These are phyloP conservation scores for Burhinus oedicnemus DNA, from an alignment of 2,113 vertebrate genomes.

Conservation along the genomic window DNA sequence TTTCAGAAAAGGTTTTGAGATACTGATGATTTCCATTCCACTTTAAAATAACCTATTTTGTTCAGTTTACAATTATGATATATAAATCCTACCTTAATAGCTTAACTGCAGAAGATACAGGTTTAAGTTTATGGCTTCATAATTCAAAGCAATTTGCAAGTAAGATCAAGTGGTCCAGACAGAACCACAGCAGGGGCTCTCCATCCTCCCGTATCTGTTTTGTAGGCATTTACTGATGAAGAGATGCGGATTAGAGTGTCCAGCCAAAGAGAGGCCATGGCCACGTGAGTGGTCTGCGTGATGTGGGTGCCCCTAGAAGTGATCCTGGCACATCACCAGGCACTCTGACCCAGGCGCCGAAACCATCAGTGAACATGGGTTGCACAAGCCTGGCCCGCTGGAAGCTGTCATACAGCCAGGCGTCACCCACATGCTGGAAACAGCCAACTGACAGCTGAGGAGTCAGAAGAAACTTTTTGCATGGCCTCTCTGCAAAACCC, in stretches of 20 bases:
- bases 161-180: neutral
- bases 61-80: neutral
- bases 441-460: neutral
- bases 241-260: neutral
- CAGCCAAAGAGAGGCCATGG: neutral
- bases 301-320: neutral
- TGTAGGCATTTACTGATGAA: neutral
- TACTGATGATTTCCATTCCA: neutral
- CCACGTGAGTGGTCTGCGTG: accelerated
- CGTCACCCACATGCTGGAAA: accelerated
- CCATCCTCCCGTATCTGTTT: neutral
- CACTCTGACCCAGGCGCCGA: accelerated
- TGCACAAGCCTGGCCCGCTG: neutral
- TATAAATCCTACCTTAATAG: neutral
- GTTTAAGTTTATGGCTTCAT: neutral
- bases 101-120: neutral
- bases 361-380: neutral
- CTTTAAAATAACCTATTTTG: neutral
- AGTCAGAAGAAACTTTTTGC: neutral
- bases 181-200: neutral
- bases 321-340: neutral
- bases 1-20: neutral
- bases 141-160: neutral
- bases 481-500: neutral
- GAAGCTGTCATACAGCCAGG: neutral